Percentiles rank a stretch among this genome's conserved stretches.
Evolutionary conservation across 2,888 invertebrate genomes (phyloP).

Genomic region (Aspidapion aeneum): DNA sequence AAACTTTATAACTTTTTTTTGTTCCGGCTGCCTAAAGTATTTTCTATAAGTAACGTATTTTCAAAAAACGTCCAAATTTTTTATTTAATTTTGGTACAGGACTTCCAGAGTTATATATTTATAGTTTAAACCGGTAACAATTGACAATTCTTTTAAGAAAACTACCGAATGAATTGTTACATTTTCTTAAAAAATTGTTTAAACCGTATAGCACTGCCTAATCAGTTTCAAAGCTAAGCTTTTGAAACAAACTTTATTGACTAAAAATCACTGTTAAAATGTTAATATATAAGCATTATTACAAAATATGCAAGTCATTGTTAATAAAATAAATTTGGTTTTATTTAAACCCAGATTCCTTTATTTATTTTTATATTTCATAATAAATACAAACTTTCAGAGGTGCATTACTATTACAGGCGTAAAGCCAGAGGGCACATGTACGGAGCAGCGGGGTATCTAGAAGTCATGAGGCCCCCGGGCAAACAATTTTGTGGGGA

Average conservation of each 20-base stretch:
- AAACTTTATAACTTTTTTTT: no score
- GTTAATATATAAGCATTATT: slow-evolving; percentile 51
- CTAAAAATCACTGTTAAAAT: slow-evolving; percentile 48
- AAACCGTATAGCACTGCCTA: slow-evolving; percentile 51
- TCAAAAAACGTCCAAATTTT: neutral
- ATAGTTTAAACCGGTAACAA: neutral
- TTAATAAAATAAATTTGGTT: slow-evolving; percentile 33
- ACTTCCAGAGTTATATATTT: neutral
- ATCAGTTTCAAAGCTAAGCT: slow-evolving; percentile 50
- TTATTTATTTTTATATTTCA: no score
- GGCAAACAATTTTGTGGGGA: no score
- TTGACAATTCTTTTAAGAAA: neutral
- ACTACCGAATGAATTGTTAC: neutral
- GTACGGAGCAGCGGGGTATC: no score
- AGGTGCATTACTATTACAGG: no score
- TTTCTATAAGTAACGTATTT: neutral
- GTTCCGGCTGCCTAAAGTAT: neutral
- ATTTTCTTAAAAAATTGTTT: slow-evolving; percentile 9
- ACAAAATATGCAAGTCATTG: slow-evolving; percentile 50
- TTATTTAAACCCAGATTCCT: no score
- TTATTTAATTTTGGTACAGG: neutral
- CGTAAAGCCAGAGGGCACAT: no score
- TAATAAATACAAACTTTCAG: no score
- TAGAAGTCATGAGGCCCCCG: no score
- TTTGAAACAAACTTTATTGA: slow-evolving; percentile 49